Evolutionary conservation across 2,113 vertebrate genomes (phyloP).

Genomic region (Desmodus rotundus): DNA sequence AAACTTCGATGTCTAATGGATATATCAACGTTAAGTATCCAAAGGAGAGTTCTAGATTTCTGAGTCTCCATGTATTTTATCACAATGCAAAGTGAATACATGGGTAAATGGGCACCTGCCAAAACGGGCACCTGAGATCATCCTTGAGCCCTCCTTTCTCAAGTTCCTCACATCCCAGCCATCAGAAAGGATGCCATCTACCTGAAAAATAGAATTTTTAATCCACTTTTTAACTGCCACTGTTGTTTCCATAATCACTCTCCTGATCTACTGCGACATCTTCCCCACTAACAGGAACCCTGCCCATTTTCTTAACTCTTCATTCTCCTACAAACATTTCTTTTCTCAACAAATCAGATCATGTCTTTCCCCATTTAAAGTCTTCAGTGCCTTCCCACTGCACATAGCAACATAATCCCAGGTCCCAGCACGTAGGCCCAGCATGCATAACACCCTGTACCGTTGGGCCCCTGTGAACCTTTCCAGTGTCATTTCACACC

Average conservation of each 20-base stretch:
- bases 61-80: neutral
- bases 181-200: neutral
- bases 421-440: neutral
- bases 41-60: neutral
- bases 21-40: neutral
- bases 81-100: neutral
- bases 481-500: neutral
- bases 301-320: neutral
- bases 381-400: neutral
- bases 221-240: neutral
- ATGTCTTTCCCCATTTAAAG: neutral
- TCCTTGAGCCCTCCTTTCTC: neutral
- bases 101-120: neutral
- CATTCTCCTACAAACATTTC: neutral
- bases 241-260: neutral
- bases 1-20: neutral
- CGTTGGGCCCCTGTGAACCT: neutral
- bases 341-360: neutral
- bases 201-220: neutral
- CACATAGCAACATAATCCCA: neutral
- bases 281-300: neutral
- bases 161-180: neutral
- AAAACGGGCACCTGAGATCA: neutral
- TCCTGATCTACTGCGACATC: neutral
- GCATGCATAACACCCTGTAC: fast-evolving